Percentiles rank a stretch among this genome's conserved stretches.
Evolutionary conservation across 2,113 vertebrate genomes (phyloP).

Genomic region (Megaceryle torquata): DNA sequence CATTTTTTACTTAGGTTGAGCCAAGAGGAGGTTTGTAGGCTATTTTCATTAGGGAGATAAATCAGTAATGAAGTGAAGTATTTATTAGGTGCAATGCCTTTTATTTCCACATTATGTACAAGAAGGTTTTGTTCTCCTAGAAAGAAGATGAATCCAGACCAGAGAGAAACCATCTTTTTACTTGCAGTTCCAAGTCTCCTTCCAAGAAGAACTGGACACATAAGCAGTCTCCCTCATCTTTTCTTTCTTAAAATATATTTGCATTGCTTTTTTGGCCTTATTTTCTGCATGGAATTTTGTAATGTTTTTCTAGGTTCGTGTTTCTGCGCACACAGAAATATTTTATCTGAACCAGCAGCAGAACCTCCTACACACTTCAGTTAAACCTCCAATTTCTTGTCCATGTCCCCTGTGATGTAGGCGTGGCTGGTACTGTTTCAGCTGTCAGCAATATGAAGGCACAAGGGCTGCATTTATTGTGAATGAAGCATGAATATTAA

Average conservation of each 20-base stretch:
- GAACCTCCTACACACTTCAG: not conserved
- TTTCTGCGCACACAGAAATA: not conserved
- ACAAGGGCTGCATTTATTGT: not conserved
- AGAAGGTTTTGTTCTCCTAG: not conserved
- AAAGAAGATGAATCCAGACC: not conserved
- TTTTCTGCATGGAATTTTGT: not conserved
- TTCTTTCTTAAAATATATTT: not conserved
- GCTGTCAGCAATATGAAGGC: not conserved
- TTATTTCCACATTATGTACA: not conserved
- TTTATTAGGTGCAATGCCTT: not conserved
- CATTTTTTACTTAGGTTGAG: not conserved
- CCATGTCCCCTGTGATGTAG: not conserved
- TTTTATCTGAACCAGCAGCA: not conserved
- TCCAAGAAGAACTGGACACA: not conserved
- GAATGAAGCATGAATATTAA: not conserved
- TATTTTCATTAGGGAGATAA: constrained; percentile 8
- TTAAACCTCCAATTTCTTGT: not conserved
- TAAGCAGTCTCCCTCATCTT: not conserved
- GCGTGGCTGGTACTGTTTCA: not conserved
- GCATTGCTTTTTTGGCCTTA: not conserved
- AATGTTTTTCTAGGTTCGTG: not conserved
- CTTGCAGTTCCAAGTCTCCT: not conserved
- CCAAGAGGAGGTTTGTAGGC: not conserved
- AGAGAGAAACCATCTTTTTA: not conserved
- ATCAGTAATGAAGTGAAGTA: not conserved